These are phyloP conservation scores for Hermaeophaga mercurialis DNA, from an alignment of 2,888 invertebrate genomes.

Conservation along the genomic window DNA sequence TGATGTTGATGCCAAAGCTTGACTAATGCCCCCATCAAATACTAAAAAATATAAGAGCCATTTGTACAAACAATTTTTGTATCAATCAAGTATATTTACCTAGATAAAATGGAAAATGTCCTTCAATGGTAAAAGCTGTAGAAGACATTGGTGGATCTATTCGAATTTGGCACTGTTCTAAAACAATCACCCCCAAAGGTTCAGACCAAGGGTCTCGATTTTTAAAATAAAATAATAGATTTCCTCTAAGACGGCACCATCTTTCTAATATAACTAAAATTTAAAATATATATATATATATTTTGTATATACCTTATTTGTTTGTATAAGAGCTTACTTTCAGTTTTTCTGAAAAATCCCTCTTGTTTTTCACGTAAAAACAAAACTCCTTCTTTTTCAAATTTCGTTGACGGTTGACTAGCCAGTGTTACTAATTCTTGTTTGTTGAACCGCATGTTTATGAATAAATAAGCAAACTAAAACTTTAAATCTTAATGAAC, in stretches of 20 bases:
- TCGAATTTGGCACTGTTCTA: constrained; percentile 85
- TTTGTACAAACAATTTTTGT: background rate
- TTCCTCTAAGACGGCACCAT: constrained; percentile 92
- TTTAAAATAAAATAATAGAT: constrained; percentile 91
- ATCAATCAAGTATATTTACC: constrained; percentile 60
- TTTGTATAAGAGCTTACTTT: constrained; percentile 68
- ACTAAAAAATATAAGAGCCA: constrained; percentile 58
- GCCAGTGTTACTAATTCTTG: constrained; percentile 85
- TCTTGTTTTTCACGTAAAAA: constrained; percentile 88
- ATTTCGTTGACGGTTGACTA: constrained; percentile 83
- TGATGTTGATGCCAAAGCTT: constrained; percentile 79
- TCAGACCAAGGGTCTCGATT: constrained; percentile 87
- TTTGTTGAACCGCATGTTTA: constrained; percentile 85
- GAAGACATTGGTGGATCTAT: constrained; percentile 65
- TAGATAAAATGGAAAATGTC: constrained; percentile 80
- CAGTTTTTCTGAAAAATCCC: constrained; percentile 87
- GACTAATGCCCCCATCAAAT: constrained; percentile 81
- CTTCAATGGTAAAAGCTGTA: constrained; percentile 67
- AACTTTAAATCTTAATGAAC: no score
- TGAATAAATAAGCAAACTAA: background rate
- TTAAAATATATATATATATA: constrained; percentile 18
- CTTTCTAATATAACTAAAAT: constrained; percentile 75
- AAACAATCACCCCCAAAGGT: constrained; percentile 84
- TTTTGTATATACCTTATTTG: background rate
- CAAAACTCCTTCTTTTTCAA: constrained; percentile 90